These are phyloP conservation scores for Sminthurinus aureus DNA, from an alignment of 2,888 invertebrate genomes.

Conservation along the genomic window DNA sequence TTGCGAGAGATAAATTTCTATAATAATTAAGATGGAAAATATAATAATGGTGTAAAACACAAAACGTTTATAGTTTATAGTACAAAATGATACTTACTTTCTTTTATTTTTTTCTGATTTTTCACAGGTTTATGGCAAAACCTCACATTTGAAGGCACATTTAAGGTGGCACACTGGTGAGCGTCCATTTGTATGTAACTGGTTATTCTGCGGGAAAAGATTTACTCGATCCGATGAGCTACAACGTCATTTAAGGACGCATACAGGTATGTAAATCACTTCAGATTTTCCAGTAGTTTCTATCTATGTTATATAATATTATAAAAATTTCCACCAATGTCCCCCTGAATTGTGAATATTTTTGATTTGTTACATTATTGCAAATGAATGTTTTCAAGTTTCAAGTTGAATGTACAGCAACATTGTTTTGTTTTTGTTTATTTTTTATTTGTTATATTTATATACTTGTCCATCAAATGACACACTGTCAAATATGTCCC, in stretches of 20 bases:
- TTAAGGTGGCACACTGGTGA: conserved; percentile 94
- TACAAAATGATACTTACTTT: not conserved
- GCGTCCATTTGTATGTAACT: conserved; percentile 92
- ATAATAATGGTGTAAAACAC: too few species aligned
- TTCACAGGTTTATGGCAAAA: conserved; percentile 83
- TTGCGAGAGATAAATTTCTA: too few species aligned
- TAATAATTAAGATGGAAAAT: too few species aligned
- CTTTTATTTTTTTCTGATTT: not conserved
- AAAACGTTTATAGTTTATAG: too few species aligned
- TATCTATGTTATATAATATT: too few species aligned
- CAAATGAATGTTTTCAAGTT: not conserved
- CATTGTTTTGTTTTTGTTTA: not conserved
- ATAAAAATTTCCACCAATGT: too few species aligned
- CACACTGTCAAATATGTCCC: not conserved
- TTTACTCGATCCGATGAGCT: conserved; percentile 71
- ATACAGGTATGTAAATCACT: conserved; percentile 75
- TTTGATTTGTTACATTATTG: not conserved
- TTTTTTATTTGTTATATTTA: not conserved
- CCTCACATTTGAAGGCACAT: conserved; percentile 85
- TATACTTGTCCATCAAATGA: not conserved
- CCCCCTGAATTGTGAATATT: not conserved
- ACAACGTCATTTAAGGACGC: conserved; percentile 86
- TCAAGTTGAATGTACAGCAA: not conserved
- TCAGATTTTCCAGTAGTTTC: not conserved
- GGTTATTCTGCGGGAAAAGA: conserved; percentile 93